Conservation (phyloP, 1,140 invertebrate species). For the Pseudachorutes palmiensis region DNA sequence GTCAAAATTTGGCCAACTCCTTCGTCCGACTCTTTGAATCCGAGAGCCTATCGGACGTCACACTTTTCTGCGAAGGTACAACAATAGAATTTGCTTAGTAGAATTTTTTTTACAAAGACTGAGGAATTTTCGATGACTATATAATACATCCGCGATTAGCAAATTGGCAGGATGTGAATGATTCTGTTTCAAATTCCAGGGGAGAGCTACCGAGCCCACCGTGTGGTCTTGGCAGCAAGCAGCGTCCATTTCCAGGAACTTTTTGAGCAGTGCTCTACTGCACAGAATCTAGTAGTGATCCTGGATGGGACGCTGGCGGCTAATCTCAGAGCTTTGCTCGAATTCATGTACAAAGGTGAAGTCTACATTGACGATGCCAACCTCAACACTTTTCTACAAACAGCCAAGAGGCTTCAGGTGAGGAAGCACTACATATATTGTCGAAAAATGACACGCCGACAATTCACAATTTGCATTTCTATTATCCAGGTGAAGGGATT, state of each 20-base stretch:
- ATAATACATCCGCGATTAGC: too few relatives aligned
- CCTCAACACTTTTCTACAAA: constrained; percentile 78
- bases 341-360: constrained; percentile 90
- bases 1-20: constrained; percentile 38
- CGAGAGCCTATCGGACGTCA: constrained; percentile 80
- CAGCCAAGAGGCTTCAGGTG: constrained; percentile 78
- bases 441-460: neutral
- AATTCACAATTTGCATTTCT: constrained; percentile 14
- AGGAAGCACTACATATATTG: constrained; percentile 20
- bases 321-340: constrained; percentile 79
- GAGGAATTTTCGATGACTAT: too few relatives aligned
- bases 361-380: constrained; percentile 83
- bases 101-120: constrained; percentile 3
- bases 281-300: constrained; percentile 71
- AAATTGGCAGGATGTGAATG: too few relatives aligned
- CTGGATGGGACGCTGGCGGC: constrained; percentile 75
- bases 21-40: constrained; percentile 49
- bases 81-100: neutral
- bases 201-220: constrained; percentile 81
- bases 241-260: constrained; percentile 88
- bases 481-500: constrained; percentile 60
- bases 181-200: constrained; percentile 59
- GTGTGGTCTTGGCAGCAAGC: constrained; percentile 81
- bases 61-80: constrained; percentile 79
- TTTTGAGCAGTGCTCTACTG: constrained; percentile 77